Base-by-base conservation (phyloP, 2,797 vertebrate genomes). In the Amniataba percoides region DNA sequence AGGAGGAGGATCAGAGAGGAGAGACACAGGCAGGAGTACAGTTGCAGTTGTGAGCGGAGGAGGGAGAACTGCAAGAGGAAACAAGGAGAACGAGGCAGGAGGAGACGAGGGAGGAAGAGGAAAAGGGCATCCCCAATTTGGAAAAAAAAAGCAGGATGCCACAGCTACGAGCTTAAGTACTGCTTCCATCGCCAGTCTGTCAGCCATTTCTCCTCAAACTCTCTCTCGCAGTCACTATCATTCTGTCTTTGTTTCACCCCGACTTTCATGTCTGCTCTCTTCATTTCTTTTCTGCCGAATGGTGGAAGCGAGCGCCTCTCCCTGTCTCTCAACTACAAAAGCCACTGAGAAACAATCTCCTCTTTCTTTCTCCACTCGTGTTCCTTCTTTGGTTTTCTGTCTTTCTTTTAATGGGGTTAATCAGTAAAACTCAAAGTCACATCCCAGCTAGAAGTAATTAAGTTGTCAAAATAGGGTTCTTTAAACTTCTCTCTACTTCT, bases 381-480 rank as follows among this genome's bases (percentile, higher is more conserved):
- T 78, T 71, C 55, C 45, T 61, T 63, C 73, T 80, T 85, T 83
- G 78, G 64, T 88, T 90, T 84, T 43, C 66, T 74, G 64, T 69
- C 67, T 78, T 51, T 80, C 56, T 77, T 85, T 83, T 82, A 84
- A 82, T 83, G 78, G 71, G 77, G 88, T 84, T 89, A 91, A 94
- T 95, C 89, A 92, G 74, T 72, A 83, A 80, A 91, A 89, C 81
- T 89, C 83, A 85, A 91, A 92, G 89, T 88, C 85, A 87, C 88
- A 88, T 89, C 71, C 87, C 57, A 82, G 88, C 88, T 87, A 77
- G 79, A 92, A 86, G 88, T 91, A 93, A 94, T 94, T 95, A 91
- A 91, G 83, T 92, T 90, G 86, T 93, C 93, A 93, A 93, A 94
- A 94, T 76, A 93, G 81, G 62, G 59, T 87, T 91, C 85, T 93